Base-by-base conservation (phyloP, 2,113 vertebrate species). In the Myodes glareolus region DNA sequence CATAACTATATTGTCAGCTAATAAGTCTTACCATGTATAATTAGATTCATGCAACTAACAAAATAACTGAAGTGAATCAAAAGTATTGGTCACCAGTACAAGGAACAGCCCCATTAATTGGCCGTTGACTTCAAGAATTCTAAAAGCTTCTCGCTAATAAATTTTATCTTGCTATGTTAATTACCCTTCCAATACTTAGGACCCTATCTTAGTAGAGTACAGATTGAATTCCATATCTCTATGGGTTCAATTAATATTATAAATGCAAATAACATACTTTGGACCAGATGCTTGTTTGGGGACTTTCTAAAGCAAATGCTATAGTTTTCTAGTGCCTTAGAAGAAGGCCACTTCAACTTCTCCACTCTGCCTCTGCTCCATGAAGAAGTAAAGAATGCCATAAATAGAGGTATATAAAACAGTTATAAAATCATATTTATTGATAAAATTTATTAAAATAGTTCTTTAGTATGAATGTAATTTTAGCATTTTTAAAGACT, bases 71-170 rank as follows among this genome's bases (percentile, higher is more conserved):
- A 16, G 72, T 95, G 80, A 72, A 23, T 96, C 39, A 68, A 81
- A 98, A 94, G n/a, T 36, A 58, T 94, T 93, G 27, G 36, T 90
- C 76, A 85, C 7, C 23, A 45, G 7, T 94, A 21, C 42, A 67
- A 76, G 39, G 47, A 88, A 87, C 65, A 75, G 72, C 25, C 31
- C 27, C n/a, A 94, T 91, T 88, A 86, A 81, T 50, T 86, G 70
- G 19, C 65, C 87, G 0, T 84, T 96, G 77, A 75, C 45, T 61
- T 96, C 1, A 95, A 87, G n/a, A 87, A 29, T n/a, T 88, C 39
- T 86, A 58, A 85, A 96, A 96, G 84, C n/a, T 93, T 88, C 27
- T 95, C n/a, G 12, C 50, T 93, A 85, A 91, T 73, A 82, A 92
- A 75, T 91, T 92, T 10, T 90, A 77, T 91, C 17, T 91, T 77